Percentiles rank a stretch among this genome's conserved stretches.
phyloP scores from a whole-genome alignment of 2,888 invertebrate genomes.

The Cantharis flavilabris region DNA sequence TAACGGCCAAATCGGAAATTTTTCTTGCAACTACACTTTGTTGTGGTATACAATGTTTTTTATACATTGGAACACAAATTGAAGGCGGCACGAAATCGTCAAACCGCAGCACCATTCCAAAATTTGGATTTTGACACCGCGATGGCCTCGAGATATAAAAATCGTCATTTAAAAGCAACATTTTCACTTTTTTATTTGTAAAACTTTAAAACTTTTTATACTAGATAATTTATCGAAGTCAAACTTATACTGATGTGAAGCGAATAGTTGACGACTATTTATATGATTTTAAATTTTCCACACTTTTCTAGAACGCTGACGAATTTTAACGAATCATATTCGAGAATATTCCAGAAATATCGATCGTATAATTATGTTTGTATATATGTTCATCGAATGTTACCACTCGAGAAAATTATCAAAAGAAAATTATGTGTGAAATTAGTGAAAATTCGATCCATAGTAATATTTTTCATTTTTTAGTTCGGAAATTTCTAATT shows the following conservation, averaged over 20 bases:
- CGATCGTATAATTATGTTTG: background rate
- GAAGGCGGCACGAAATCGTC: conserved; percentile 56
- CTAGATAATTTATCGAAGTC: background rate
- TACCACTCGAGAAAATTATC: too few species aligned
- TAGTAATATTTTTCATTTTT: too few species aligned
- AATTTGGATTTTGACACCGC: conserved; percentile 59
- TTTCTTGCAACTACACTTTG: conserved; percentile 57
- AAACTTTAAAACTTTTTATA: background rate
- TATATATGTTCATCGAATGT: background rate
- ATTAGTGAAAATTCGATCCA: too few species aligned
- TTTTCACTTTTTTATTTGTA: background rate
- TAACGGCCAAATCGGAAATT: conserved; percentile 60
- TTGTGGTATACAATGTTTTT: conserved; percentile 55
- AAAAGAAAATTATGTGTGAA: too few species aligned
- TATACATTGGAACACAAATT: background rate
- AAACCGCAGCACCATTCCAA: conserved; percentile 58
- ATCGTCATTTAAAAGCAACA: background rate
- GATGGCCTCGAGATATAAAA: background rate
- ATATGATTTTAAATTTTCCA: background rate
- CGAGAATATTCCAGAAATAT: background rate
- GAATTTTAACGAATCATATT: background rate
- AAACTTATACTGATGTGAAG: background rate
- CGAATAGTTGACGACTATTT: background rate
- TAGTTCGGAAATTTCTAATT: too few species aligned
- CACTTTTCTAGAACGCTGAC: background rate